A percentile compares a stretch with the other conserved stretches of the same genome.
Evolutionary conservation across 2,797 vertebrate species (phyloP).

Genomic region (Darevskia nairensis): DNA sequence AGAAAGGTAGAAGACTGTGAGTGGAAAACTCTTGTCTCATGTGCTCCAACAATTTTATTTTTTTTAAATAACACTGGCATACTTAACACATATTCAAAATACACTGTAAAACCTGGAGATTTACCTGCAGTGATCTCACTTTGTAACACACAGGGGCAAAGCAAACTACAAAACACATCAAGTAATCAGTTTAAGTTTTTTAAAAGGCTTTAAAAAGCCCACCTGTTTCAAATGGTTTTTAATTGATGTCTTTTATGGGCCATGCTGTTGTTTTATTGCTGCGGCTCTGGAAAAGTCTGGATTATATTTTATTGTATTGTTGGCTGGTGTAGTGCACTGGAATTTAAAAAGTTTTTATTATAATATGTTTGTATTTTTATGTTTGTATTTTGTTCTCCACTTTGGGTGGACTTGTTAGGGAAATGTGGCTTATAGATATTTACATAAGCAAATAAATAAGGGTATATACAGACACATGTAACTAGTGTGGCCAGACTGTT

Average conservation of each 20-base stretch:
- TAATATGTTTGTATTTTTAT: not conserved
- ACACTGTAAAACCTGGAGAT: not conserved
- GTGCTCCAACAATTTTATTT: not conserved
- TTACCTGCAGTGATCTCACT: not conserved
- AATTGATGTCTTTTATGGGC: not conserved
- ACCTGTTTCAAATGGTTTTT: no score
- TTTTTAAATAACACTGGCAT: not conserved
- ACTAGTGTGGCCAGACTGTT: constrained; percentile 7
- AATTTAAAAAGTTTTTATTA: not conserved
- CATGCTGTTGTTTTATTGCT: not conserved
- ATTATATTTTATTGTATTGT: not conserved
- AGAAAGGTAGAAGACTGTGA: not conserved
- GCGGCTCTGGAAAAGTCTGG: not conserved
- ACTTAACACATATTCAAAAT: not conserved
- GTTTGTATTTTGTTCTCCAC: not conserved
- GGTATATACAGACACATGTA: not conserved
- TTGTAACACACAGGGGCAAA: constrained; percentile 10
- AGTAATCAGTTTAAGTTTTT: not conserved
- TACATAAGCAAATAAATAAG: constrained; percentile 12
- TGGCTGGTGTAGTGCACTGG: no score
- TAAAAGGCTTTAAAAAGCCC: no score
- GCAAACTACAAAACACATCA: not conserved
- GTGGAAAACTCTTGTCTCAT: not conserved
- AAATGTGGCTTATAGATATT: not conserved
- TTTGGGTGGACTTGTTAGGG: not conserved